These are phyloP conservation scores for Thymelicus lineola DNA, from an alignment of 2,888 invertebrate species.

Conservation along the genomic window DNA sequence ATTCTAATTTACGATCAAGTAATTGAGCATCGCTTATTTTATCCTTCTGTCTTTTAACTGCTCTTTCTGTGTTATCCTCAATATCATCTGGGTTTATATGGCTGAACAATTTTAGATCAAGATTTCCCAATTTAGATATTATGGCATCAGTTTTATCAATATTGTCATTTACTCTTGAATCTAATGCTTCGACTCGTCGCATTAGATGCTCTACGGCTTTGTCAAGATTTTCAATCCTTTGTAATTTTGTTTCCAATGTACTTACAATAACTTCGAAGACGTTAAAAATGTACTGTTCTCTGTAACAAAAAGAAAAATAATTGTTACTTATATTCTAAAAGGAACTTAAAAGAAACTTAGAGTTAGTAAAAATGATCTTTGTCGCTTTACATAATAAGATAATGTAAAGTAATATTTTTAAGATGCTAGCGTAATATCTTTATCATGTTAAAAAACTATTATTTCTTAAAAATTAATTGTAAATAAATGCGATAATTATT, in stretches of 20 bases:
- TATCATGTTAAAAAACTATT: too few species aligned
- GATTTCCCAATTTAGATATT: conserved; percentile 89
- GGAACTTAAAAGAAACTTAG: too few species aligned
- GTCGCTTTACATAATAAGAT: neutral
- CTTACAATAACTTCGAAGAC: conserved; percentile 96
- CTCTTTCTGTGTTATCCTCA: conserved; percentile 64
- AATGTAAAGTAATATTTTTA: too few species aligned
- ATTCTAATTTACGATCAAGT: conserved; percentile 88
- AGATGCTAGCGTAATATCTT: too few species aligned
- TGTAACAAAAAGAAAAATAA: conserved; percentile 79
- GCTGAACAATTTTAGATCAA: conserved; percentile 91
- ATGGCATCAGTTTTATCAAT: conserved; percentile 94
- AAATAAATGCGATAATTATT: too few species aligned
- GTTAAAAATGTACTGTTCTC: conserved; percentile 94
- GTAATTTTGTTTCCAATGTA: conserved; percentile 94
- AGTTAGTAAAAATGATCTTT: neutral
- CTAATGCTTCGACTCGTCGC: conserved; percentile 93
- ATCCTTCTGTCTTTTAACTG: conserved; percentile 50
- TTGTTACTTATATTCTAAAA: too few species aligned
- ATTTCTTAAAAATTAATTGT: too few species aligned
- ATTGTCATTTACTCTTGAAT: conserved; percentile 92
- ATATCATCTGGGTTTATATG: conserved; percentile 73
- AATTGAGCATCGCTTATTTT: conserved; percentile 71
- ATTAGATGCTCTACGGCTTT: conserved; percentile 95
- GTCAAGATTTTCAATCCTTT: conserved; percentile 94